Percentiles rank a stretch among this genome's conserved stretches.
Conservation (phyloP, 2,113 vertebrate species). For the Echinops telfairi region DNA sequence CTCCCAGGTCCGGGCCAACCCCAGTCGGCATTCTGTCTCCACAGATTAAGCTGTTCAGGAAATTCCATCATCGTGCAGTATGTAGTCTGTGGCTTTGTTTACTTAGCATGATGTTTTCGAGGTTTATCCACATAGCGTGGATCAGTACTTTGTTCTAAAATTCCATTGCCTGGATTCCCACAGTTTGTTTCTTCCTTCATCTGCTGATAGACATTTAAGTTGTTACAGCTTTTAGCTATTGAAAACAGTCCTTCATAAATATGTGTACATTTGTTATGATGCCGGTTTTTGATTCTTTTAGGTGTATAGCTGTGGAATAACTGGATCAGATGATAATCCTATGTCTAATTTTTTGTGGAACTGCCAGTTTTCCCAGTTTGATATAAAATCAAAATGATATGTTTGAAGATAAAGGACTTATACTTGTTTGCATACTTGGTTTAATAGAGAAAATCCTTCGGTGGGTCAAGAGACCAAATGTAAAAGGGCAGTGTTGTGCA, state of each 20-base stretch:
- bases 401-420: too few species aligned
- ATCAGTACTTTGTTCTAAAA: neutral
- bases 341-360: neutral
- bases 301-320: neutral
- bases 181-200: neutral
- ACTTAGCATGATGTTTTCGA: neutral
- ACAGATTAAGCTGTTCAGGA: neutral
- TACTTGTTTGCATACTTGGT: neutral
- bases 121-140: neutral
- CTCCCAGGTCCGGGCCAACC: neutral
- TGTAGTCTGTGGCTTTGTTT: neutral
- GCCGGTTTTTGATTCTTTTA: neutral
- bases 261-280: neutral
- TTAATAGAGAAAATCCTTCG: neutral
- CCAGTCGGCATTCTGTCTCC: neutral
- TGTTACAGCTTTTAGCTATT: neutral
- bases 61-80: neutral
- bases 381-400: too few species aligned
- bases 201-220: neutral
- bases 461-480: neutral
- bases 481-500: neutral
- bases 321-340: neutral
- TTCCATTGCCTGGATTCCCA: too few species aligned
- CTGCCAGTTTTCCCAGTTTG: neutral
- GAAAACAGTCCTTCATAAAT: neutral